A percentile compares a stretch with the other conserved stretches of the same genome.
phyloP scores from a whole-genome alignment of 2,797 vertebrate species.

The Mus caroli region DNA sequence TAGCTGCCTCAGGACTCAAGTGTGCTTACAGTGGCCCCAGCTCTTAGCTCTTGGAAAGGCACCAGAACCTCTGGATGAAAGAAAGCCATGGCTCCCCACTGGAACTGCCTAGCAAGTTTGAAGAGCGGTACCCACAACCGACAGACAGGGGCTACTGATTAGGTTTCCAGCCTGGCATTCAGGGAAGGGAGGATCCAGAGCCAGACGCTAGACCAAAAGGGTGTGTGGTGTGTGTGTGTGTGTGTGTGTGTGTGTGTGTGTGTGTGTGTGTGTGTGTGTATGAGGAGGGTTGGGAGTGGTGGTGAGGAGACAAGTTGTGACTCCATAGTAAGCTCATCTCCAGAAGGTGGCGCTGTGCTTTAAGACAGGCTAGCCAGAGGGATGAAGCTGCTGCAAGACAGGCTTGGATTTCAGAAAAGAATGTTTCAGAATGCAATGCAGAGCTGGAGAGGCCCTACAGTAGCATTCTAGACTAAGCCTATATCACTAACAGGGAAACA shows the following conservation, averaged over 20 bases:
- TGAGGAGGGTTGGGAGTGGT: background rate
- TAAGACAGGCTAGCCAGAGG: constrained; percentile 80
- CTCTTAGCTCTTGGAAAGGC: constrained; percentile 52
- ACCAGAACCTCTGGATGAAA: background rate
- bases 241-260: background rate
- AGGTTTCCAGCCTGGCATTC: constrained; percentile 69
- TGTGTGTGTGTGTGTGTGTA: background rate
- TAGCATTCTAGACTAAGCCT: background rate
- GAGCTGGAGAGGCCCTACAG: background rate
- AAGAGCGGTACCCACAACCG: background rate
- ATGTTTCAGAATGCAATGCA: background rate
- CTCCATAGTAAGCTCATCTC: constrained; percentile 70
- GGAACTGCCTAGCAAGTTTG: background rate
- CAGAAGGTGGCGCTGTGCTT: constrained; percentile 89
- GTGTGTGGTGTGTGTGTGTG: background rate
- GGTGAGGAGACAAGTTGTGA: fast-evolving
- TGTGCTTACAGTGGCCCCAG: constrained; percentile 52
- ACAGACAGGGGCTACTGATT: constrained; percentile 40
- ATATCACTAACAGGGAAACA: background rate
- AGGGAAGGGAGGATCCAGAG: constrained; percentile 65
- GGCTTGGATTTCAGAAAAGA: background rate
- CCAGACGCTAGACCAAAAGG: constrained; percentile 8
- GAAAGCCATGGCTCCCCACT: background rate
- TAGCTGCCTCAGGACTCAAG: constrained; percentile 53
- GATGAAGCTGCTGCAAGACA: constrained; percentile 61